Conservation (phyloP, 2,113 vertebrate genomes). For the Lampris incognitus region DNA sequence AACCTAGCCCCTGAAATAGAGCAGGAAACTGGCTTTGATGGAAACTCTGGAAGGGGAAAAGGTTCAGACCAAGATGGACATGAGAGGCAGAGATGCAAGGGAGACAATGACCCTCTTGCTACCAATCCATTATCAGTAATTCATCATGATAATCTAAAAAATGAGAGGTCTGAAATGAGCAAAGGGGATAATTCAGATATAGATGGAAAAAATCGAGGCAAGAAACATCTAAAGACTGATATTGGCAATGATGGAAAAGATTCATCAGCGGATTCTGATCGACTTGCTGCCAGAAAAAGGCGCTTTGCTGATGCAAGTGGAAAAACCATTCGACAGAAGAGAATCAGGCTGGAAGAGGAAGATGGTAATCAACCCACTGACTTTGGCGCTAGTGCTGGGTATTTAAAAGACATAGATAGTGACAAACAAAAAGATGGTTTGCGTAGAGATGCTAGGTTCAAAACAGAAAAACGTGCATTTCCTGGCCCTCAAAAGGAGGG, state of each 20-base stretch:
- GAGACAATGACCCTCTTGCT: constrained; percentile 84
- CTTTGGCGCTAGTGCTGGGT: constrained; percentile 51
- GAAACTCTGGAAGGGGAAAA: constrained; percentile 83
- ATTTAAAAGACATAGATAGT: constrained; percentile 85
- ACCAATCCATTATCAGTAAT: constrained; percentile 80
- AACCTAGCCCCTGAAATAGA: constrained; percentile 88
- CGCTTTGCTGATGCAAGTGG: constrained; percentile 91
- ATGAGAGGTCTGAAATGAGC: constrained; percentile 83
- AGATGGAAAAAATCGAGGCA: constrained; percentile 87
- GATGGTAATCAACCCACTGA: constrained; percentile 85
- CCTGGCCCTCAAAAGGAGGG: constrained; percentile 88
- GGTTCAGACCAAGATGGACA: constrained; percentile 84
- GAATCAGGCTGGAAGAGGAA: constrained; percentile 89
- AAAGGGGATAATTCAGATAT: constrained; percentile 89
- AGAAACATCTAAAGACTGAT: constrained; percentile 91
- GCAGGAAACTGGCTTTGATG: constrained; percentile 87
- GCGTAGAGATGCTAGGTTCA: constrained; percentile 91
- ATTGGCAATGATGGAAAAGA: constrained; percentile 84
- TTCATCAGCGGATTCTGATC: constrained; percentile 85
- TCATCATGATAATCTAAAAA: constrained; percentile 86
- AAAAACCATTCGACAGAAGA: constrained; percentile 87
- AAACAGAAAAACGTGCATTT: constrained; percentile 85
- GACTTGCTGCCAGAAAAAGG: constrained; percentile 92
- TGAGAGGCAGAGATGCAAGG: constrained; percentile 88
- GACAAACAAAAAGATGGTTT: constrained; percentile 89